These are phyloP conservation scores for Lepidochrysops patricia DNA, from an alignment of 2,888 invertebrate species.

Conservation along the genomic window DNA sequence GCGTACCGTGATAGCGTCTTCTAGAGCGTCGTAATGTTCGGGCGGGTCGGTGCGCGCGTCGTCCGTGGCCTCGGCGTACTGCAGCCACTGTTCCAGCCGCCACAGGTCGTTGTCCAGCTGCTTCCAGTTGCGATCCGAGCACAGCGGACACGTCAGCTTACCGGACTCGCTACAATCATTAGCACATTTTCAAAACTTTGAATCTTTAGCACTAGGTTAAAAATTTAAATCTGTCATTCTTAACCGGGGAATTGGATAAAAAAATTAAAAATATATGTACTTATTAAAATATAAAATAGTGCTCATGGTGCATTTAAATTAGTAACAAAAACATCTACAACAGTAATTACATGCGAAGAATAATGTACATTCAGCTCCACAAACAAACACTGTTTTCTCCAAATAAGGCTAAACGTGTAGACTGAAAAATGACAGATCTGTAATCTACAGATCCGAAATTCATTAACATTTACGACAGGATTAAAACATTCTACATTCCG, in stretches of 20 bases:
- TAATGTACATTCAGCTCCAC: background rate
- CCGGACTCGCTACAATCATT: conserved; percentile 78
- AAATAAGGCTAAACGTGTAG: background rate
- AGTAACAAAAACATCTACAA: conserved; percentile 1
- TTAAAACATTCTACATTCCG: background rate
- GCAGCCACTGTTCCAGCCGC: conserved; percentile 93
- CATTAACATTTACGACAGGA: background rate
- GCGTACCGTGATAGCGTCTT: conserved; percentile 85
- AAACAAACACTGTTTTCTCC: background rate
- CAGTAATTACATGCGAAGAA: conserved; percentile 7
- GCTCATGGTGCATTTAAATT: background rate
- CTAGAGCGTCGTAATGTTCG: conserved; percentile 84
- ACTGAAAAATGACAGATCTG: background rate
- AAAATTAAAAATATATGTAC: background rate
- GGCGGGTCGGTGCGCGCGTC: conserved; percentile 81
- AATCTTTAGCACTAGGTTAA: background rate
- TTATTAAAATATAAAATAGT: background rate
- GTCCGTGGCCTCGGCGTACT: conserved; percentile 88
- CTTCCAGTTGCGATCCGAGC: conserved; percentile 90
- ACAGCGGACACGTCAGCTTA: conserved; percentile 87
- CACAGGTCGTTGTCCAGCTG: conserved; percentile 92
- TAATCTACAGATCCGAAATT: conserved; percentile 1
- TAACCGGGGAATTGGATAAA: background rate
- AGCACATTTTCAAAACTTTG: background rate
- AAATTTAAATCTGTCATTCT: background rate